Evolutionary conservation across 2,113 vertebrate genomes (phyloP).

Genomic region (Capreolus pygargus): DNA sequence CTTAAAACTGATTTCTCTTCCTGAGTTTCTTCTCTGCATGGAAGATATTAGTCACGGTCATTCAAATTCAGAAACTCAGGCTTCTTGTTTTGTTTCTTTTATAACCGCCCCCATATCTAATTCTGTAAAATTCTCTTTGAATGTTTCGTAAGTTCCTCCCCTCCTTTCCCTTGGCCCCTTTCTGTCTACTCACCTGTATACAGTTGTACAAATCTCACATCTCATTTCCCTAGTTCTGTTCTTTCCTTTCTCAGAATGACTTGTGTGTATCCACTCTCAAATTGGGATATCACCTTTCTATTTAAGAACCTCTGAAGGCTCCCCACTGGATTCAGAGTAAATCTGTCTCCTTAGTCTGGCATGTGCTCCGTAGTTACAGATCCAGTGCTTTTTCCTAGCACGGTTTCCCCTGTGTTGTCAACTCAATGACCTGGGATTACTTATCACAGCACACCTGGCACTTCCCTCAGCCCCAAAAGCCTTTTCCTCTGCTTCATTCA

Average conservation of each 20-base stretch:
- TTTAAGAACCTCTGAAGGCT: neutral
- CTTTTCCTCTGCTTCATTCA: neutral
- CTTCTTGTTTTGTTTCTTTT: neutral
- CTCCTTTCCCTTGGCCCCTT: neutral
- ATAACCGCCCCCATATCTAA: neutral
- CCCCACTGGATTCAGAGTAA: neutral
- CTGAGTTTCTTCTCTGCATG: neutral
- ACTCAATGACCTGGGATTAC: neutral
- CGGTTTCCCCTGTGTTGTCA: neutral
- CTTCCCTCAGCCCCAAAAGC: neutral
- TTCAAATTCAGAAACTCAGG: neutral
- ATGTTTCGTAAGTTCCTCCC: neutral
- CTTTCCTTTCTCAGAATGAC: neutral
- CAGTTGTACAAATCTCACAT: neutral
- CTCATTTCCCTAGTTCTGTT: neutral
- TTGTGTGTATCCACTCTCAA: neutral
- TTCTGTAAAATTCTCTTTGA: neutral
- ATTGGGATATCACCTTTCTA: neutral
- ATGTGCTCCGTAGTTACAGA: too few species aligned
- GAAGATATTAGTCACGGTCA: neutral
- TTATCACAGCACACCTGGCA: neutral
- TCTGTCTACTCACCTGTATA: neutral
- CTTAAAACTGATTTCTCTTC: neutral
- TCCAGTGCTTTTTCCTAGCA: neutral
- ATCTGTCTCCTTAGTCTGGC: neutral